These are phyloP conservation scores for Nemurella pictetii DNA, from an alignment of 2,888 invertebrate species.

Conservation along the genomic window DNA sequence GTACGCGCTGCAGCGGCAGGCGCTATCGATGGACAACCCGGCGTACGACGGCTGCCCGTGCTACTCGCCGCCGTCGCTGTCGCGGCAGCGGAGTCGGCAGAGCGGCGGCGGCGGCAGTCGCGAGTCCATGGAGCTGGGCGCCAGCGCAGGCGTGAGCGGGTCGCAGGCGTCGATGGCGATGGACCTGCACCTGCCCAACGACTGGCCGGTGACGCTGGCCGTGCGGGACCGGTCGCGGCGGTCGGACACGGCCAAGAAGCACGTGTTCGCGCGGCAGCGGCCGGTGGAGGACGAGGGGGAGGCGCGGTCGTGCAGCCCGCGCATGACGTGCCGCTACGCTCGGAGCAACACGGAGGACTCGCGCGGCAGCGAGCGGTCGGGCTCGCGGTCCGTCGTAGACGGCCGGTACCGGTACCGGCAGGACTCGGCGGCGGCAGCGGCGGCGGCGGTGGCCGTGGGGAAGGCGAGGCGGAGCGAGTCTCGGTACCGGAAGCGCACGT, in stretches of 20 bases:
- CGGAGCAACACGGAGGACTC: conserved; percentile 31
- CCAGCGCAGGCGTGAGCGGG: conserved; percentile 44
- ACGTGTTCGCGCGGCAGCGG: conserved; percentile 74
- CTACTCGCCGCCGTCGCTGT: conserved; percentile 45
- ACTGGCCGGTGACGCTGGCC: conserved; percentile 61
- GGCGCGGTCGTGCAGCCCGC: conserved; percentile 37
- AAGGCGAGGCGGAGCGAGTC: background rate
- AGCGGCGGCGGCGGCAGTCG: conserved; percentile 51
- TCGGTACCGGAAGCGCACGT: background rate
- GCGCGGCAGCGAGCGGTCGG: background rate
- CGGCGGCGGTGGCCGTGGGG: background rate
- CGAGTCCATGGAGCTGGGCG: conserved; percentile 55
- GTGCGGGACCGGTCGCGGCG: conserved; percentile 61
- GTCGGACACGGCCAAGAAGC: conserved; percentile 69
- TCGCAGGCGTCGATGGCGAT: conserved; percentile 66
- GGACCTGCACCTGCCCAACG: conserved; percentile 69
- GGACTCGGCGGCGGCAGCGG: background rate
- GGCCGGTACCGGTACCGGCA: conserved; percentile 24
- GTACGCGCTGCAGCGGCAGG: conserved; percentile 70
- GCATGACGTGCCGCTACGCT: conserved; percentile 15
- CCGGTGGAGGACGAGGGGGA: conserved; percentile 70
- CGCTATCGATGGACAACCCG: conserved; percentile 77
- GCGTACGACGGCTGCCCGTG: conserved; percentile 45
- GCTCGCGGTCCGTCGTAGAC: conserved; percentile 29
- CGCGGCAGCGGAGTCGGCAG: conserved; percentile 44